Evolutionary conservation across 2,888 invertebrate genomes (phyloP), one percentile per base, ranked within the genome.

Genomic region (Hypolimnas misippus): DNA sequence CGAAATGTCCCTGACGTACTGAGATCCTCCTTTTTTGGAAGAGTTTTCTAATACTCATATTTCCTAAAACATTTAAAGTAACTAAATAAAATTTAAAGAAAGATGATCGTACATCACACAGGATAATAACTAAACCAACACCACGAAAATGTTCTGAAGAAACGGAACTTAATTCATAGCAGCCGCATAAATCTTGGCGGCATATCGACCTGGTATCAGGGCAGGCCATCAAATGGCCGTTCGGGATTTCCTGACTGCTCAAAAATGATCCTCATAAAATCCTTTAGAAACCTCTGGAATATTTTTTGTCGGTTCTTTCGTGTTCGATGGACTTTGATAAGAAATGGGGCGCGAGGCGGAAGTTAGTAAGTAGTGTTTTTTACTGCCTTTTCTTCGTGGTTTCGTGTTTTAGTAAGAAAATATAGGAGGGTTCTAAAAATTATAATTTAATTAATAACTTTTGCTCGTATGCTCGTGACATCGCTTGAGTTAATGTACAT

Each of bases 221-320:
- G 8, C 54, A 25, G 49, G 16, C 42, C 35, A 50, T 57, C 53
- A 49, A 53, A 42, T 8, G 33, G 4, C 50, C 63, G n/a, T n/a
- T 17, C 19, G 63, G n/a, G 63, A 63, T 54, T 42, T 58, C 63
- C 63, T 29, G 19, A 40, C 14, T 33, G 57, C 31, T 50, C 8
- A 40, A 10, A 42, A 49, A 57, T 53, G 38, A 38, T 46, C 49
- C 38, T 49, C 58, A 25, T 63, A 63, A 63, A 63, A 50, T 55
- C 6, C 31, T 25, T 63, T 49, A 12, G 49, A 16, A 31, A 49
- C 49, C 50, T 53, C 33, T 42, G 40, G n/a, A 31, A 42, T 31
- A 53, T 54, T 63, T 42, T 33, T 40, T 21, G 16, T 8, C 38
- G 38, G 29, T 35, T 49, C 16, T 19, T 50, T 49, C 3, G 40